Evolutionary conservation across 2,888 invertebrate species (phyloP).

Genomic region (Cabera pusaria): DNA sequence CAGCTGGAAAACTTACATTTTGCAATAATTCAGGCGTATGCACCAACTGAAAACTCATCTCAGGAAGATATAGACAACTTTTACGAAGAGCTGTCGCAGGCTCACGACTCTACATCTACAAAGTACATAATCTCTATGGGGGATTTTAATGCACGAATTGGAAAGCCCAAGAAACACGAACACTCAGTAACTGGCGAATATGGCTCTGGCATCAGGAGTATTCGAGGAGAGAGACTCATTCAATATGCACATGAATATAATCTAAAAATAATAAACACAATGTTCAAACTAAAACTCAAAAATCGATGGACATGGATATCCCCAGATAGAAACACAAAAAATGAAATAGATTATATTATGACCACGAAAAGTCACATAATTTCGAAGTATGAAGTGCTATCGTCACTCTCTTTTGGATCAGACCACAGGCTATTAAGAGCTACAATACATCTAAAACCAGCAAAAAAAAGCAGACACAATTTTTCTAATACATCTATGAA

Average conservation of each 20-base stretch:
- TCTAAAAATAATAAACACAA: conserved; percentile 21
- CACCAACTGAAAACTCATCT: conserved; percentile 29
- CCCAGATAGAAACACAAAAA: conserved; percentile 18
- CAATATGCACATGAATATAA: conserved; percentile 21
- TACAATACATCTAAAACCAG: conserved; percentile 3
- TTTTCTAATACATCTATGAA: too few species aligned
- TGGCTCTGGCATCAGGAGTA: conserved; percentile 16
- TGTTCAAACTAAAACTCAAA: conserved; percentile 18
- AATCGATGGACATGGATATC: conserved; percentile 25
- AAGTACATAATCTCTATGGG: conserved; percentile 12
- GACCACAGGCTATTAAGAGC: conserved; percentile 8
- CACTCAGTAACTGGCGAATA: conserved; percentile 4
- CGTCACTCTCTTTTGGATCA: conserved; percentile 5
- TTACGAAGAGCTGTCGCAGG: conserved; percentile 5
- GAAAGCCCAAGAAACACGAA: conserved; percentile 6
- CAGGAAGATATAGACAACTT: conserved; percentile 28
- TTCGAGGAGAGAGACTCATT: conserved; percentile 15
- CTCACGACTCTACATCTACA: background rate
- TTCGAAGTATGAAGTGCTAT: conserved; percentile 4
- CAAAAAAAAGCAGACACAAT: too few species aligned
- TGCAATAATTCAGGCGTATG: conserved; percentile 26
- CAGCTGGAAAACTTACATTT: conserved; percentile 20
- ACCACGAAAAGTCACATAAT: conserved; percentile 6
- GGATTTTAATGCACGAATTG: conserved; percentile 20
- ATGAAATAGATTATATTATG: conserved; percentile 27